These are phyloP conservation scores for Felis chaus DNA, from an alignment of 2,113 vertebrate genomes.

Conservation along the genomic window DNA sequence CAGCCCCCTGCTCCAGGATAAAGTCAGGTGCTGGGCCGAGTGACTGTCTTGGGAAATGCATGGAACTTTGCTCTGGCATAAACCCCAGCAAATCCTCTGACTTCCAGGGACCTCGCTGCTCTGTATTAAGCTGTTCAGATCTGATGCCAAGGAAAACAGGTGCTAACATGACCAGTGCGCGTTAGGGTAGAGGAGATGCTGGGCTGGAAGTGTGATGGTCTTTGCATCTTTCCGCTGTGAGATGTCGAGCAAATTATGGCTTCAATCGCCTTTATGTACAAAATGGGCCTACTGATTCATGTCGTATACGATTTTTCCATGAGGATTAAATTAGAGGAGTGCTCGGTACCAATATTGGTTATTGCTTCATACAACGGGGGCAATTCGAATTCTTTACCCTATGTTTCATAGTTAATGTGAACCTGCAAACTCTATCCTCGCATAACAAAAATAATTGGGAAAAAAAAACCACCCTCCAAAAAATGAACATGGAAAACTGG, in stretches of 20 bases:
- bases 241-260: background rate
- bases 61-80: background rate
- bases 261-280: background rate
- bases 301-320: background rate
- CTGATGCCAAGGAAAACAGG: slow-evolving; percentile 34
- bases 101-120: background rate
- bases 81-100: slow-evolving; percentile 10
- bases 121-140: background rate
- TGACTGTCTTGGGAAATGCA: background rate
- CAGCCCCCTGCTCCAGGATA: background rate
- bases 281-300: background rate
- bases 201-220: background rate
- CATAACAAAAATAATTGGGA: background rate
- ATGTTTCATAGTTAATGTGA: background rate
- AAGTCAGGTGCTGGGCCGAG: background rate
- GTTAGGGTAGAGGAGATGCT: background rate
- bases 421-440: background rate
- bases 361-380: background rate
- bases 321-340: background rate
- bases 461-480: background rate
- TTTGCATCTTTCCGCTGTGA: background rate
- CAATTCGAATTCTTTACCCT: background rate
- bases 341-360: background rate
- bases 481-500: background rate
- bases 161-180: background rate